Base-by-base conservation (phyloP, 2,888 invertebrate species). In the Sisyra terminalis region DNA sequence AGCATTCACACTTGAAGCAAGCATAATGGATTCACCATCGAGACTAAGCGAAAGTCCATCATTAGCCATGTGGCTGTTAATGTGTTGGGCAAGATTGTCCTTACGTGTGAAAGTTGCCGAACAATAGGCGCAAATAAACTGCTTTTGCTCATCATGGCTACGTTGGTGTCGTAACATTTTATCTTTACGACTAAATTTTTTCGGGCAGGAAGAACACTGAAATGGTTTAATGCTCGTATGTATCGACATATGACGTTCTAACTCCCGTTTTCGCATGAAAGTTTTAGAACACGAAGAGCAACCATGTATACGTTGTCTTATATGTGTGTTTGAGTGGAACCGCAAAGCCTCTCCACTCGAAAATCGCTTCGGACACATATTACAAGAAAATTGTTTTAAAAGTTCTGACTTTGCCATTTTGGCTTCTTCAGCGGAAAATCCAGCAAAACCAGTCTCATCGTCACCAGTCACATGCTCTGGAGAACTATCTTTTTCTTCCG, bases 171-270 rank as follows among this genome's bases (percentile, higher is more conserved):
- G 66, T 40, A 73, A 66, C 42, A 77, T 62, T 57, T 80, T 80
- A 52, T 81, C 80, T 52, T 77, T 79, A 38, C 76, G 67, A 31
- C 71, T 74, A 55, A 78, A 78, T 48, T 71, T 69, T 50, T 76
- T 76, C 48, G 73, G 73, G 59, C 81, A 81, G 44, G 71, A 68
- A 40, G 65, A 67, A 54, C 82, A 82, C 40, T 73, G 71, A 53
- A 76, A 78, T 2, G 78, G 71, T 50, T 77, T 75, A 59, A 74
- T 66, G 1, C 73, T 79, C 32, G 76, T 69, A 57, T 81, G 81
- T 1, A 78, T 66, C 1, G 72, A 66, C 11, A 71, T 66, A 58
- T 82, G 82, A 1, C 79, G 65, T 49, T 80, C 78, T 8, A 80
- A 58, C 57, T 82, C 81, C 34, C 79, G 66, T 57, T 79, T 78